Conservation (phyloP, 2,797 vertebrate species). For the Garrulus glandarius region DNA sequence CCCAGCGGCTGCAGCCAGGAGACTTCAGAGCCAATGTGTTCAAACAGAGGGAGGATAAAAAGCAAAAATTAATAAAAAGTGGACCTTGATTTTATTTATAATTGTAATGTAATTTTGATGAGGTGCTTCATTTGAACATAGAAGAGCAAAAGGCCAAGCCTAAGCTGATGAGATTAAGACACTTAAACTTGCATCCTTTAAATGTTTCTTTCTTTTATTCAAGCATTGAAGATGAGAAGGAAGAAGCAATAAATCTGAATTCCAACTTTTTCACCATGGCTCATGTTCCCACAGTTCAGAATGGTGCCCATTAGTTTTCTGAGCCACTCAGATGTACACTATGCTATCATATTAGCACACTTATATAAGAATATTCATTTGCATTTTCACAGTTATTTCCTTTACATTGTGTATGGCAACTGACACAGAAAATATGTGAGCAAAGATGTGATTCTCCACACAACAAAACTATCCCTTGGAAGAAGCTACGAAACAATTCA, state of each 20-base stretch:
- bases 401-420: constrained; percentile 7
- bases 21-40: not conserved
- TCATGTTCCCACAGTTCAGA: not conserved
- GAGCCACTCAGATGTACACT: not conserved
- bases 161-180: not conserved
- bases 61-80: constrained; percentile 38
- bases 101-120: constrained; percentile 40
- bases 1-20: not conserved
- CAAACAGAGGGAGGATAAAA: not conserved
- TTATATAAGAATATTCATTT: not conserved
- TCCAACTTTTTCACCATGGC: not conserved
- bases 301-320: not conserved
- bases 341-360: not conserved
- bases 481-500: not conserved
- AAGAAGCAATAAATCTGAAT: constrained; percentile 17
- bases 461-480: not conserved
- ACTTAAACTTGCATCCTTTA: not conserved
- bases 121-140: constrained; percentile 45
- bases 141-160: constrained; percentile 6
- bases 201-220: not conserved
- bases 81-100: constrained; percentile 52
- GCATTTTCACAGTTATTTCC: constrained; percentile 39
- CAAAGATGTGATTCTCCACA: not conserved
- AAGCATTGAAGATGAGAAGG: not conserved
- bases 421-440: constrained; percentile 22